phyloP scores from a whole-genome alignment of 53 echinoderm and acorn worm species.

The Hippasteria phrygiana region DNA sequence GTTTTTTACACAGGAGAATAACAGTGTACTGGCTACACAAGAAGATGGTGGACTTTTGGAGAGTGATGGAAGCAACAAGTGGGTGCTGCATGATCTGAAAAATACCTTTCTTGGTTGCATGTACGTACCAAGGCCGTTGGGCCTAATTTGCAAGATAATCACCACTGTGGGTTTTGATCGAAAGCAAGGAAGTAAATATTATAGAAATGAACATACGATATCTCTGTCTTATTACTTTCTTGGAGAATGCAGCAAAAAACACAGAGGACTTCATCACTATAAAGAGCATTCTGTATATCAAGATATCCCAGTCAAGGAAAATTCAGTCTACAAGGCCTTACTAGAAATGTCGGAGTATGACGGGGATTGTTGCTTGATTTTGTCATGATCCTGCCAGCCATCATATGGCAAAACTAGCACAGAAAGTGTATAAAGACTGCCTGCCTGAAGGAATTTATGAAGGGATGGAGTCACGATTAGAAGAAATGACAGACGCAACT shows the following conservation, averaged over 20 bases:
- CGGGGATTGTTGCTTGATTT: slow-evolving; percentile 6
- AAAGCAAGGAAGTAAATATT: background rate
- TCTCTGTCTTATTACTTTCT: background rate
- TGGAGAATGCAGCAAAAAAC: background rate
- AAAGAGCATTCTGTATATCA: background rate
- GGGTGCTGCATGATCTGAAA: slow-evolving; percentile 15
- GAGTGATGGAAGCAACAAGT: slow-evolving; percentile 17
- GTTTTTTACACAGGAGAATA: too few species aligned
- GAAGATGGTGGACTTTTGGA: slow-evolving; percentile 18
- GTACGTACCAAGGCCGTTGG: background rate
- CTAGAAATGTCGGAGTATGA: slow-evolving; percentile 21
- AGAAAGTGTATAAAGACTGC: slow-evolving; percentile 31
- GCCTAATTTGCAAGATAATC: background rate
- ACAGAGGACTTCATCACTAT: background rate
- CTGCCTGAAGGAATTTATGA: slow-evolving; percentile 27
- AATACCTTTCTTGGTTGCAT: slow-evolving; percentile 20
- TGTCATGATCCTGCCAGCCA: background rate
- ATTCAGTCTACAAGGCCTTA: background rate
- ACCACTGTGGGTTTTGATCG: background rate
- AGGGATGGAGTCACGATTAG: background rate
- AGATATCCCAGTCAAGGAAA: background rate
- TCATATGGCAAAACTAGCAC: slow-evolving; percentile 5
- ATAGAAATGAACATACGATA: background rate
- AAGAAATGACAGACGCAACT: background rate
- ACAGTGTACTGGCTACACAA: slow-evolving; percentile 21